Evolutionary conservation across 2,113 vertebrate genomes (phyloP).

Genomic region (Oncorhynchus gorbuscha): DNA sequence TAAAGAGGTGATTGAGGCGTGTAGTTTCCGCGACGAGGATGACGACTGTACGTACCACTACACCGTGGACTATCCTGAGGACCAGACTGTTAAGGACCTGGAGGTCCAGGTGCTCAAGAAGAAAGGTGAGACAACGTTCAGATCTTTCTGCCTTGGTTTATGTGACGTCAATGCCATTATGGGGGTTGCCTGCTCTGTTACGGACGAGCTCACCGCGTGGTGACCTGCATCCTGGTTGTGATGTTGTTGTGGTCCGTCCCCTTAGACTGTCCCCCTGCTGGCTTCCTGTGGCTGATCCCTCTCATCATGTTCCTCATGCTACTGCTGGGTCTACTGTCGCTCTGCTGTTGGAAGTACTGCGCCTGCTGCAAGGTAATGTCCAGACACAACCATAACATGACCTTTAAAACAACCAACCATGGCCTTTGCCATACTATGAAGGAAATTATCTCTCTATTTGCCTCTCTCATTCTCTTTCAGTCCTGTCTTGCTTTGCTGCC

Average conservation of each 20-base stretch:
- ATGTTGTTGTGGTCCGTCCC: slow-evolving; percentile 1
- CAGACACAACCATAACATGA: background rate
- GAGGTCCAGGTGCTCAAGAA: slow-evolving; percentile 82
- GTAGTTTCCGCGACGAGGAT: slow-evolving; percentile 90
- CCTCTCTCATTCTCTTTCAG: slow-evolving; percentile 61
- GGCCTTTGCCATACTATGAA: background rate
- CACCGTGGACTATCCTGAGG: slow-evolving; percentile 71
- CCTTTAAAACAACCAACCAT: too few relatives aligned
- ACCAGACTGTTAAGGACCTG: slow-evolving; percentile 52
- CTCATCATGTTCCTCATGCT: slow-evolving; percentile 90
- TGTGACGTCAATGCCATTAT: background rate
- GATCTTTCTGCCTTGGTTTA: background rate
- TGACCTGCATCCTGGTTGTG: background rate
- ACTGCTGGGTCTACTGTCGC: slow-evolving; percentile 83
- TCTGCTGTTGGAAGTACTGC: slow-evolving; percentile 96
- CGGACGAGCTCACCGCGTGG: too few relatives aligned
- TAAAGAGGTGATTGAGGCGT: slow-evolving; percentile 78
- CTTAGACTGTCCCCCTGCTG: slow-evolving; percentile 85
- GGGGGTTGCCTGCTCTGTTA: too few relatives aligned
- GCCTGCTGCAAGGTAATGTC: slow-evolving; percentile 86
- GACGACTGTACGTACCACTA: slow-evolving; percentile 92
- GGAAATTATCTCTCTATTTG: slow-evolving; percentile 4
- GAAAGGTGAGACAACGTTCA: slow-evolving; percentile 77
- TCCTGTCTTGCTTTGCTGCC: slow-evolving; percentile 88
- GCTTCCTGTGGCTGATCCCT: slow-evolving; percentile 90